Evolutionary conservation across 1,140 invertebrate species (phyloP).

Genomic region (Drosophila paulistorum): DNA sequence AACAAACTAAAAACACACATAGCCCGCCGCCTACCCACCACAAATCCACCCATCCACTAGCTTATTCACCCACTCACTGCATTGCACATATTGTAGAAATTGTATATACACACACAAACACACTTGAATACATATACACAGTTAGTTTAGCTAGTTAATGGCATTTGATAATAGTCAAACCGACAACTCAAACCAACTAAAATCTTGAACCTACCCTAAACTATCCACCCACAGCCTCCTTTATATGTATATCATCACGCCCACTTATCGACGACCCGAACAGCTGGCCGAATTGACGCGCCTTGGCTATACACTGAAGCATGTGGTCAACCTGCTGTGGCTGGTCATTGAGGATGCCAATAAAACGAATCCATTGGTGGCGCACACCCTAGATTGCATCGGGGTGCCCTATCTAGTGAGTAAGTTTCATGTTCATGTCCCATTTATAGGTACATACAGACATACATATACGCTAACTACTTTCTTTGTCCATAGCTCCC

Average conservation of each 20-base stretch:
- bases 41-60: conserved; percentile 6
- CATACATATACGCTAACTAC: conserved; percentile 18
- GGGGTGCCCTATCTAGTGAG: conserved; percentile 88
- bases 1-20: conserved; percentile 34
- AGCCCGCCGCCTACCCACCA: conserved; percentile 16
- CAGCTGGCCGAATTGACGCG: conserved; percentile 96
- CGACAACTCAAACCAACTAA: conserved; percentile 30
- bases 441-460: conserved; percentile 20
- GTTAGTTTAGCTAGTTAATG: conserved; percentile 30
- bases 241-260: conserved; percentile 93
- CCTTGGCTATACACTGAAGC: conserved; percentile 94
- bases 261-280: conserved; percentile 94
- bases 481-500: conserved; percentile 84
- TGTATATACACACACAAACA: conserved; percentile 12
- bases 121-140: background rate
- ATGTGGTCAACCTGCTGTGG: conserved; percentile 94
- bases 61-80: conserved; percentile 23
- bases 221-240: conserved; percentile 81
- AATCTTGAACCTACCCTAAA: conserved; percentile 2
- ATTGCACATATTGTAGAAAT: conserved; percentile 28
- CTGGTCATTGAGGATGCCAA: conserved; percentile 94
- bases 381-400: conserved; percentile 87
- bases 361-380: conserved; percentile 86
- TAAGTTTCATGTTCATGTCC: conserved; percentile 74
- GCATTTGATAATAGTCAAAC: conserved; percentile 9